A percentile compares a stretch with the other conserved stretches of the same genome.
phyloP scores from a whole-genome alignment of 2,113 vertebrate species.

The Scomber japonicus region DNA sequence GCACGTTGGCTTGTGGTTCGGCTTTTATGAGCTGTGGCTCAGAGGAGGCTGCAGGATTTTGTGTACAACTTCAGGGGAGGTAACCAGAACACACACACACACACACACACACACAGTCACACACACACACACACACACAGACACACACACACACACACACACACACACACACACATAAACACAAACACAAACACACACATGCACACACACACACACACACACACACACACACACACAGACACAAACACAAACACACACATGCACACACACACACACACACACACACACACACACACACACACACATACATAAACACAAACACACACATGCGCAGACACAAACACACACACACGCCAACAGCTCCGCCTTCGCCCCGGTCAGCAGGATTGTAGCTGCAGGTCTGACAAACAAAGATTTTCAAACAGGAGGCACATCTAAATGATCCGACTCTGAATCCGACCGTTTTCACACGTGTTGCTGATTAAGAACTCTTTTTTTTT shows the following conservation, averaged over 20 bases:
- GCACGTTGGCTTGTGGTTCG: constrained; percentile 88
- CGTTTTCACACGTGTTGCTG: no score
- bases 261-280: not conserved
- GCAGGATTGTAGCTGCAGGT: no score
- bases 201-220: constrained; percentile 16
- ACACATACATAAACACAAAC: constrained; percentile 7
- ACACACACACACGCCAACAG: not conserved
- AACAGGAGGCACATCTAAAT: no score
- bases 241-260: constrained; percentile 6
- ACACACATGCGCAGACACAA: constrained; percentile 4
- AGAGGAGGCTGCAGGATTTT: constrained; percentile 85
- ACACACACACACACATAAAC: constrained; percentile 10
- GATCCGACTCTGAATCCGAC: no score
- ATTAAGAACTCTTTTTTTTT: no score
- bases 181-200: no score
- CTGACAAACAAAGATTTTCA: no score
- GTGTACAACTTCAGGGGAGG: constrained; percentile 92
- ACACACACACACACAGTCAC: not conserved
- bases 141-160: constrained; percentile 10
- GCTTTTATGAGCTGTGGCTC: constrained; percentile 90
- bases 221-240: constrained; percentile 13
- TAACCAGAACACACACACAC: constrained; percentile 33
- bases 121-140: constrained; percentile 2
- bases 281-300: not conserved
- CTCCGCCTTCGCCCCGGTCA: no score